A percentile compares a stretch with the other conserved stretches of the same genome.
Conservation (phyloP, 2,113 vertebrate species). For the Dasyurus viverrinus region DNA sequence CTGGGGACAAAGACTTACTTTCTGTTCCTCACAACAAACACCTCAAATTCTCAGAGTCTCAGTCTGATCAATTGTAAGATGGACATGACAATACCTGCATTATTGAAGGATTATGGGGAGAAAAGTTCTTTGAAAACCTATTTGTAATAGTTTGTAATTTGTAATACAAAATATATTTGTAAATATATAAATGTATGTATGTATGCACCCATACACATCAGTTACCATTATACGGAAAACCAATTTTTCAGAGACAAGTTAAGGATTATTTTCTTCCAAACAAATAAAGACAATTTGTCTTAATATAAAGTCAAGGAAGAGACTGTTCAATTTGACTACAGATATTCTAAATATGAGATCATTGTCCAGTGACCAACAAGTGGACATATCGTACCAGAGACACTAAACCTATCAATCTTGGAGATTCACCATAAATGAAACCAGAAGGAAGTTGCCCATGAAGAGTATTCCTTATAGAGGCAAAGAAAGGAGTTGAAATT, state of each 20-base stretch:
- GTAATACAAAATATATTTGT: not conserved
- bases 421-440: not conserved
- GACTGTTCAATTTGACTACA: not conserved
- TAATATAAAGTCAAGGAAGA: not conserved
- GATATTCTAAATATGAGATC: not conserved
- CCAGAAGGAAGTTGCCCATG: not conserved
- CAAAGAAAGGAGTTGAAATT: not conserved
- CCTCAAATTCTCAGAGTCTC: not conserved
- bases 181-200: too few relatives aligned
- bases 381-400: not conserved
- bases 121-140: not conserved
- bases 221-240: not conserved
- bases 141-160: too few relatives aligned
- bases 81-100: not conserved
- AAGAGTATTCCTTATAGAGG: not conserved
- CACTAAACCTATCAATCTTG: not conserved
- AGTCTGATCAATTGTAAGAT: not conserved
- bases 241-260: slow-evolving; percentile 28
- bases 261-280: slow-evolving; percentile 43
- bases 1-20: not conserved
- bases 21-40: not conserved
- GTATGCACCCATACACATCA: not conserved
- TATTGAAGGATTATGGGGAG: not conserved
- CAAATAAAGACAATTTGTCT: slow-evolving; percentile 25
- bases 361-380: not conserved